Percentiles rank a stretch among this genome's conserved stretches.
These are phyloP conservation scores for Corydoras maculifer DNA, from an alignment of 2,113 vertebrate species.

Conservation along the genomic window DNA sequence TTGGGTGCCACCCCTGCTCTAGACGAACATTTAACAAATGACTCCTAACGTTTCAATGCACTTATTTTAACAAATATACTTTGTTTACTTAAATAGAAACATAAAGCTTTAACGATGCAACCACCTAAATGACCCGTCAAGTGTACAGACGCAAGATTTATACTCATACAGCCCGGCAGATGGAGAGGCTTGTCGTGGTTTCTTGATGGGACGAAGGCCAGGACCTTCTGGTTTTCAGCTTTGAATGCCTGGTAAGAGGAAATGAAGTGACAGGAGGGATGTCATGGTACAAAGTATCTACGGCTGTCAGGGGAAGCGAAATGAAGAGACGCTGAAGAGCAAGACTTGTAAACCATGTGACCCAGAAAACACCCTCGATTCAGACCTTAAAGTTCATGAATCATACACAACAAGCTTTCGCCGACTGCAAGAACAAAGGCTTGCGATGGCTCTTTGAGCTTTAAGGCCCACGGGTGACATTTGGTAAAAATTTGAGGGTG, in stretches of 20 bases:
- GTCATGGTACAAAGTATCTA: slow-evolving; percentile 9
- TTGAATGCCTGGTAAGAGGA: slow-evolving; percentile 30
- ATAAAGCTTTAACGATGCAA: slow-evolving; percentile 20
- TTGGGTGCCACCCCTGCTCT: too few species aligned
- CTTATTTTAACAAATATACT: too few species aligned
- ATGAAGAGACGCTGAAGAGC: slow-evolving; percentile 24
- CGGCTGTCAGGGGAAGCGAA: slow-evolving; percentile 26
- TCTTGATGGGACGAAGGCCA: slow-evolving; percentile 29
- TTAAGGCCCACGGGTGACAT: not conserved
- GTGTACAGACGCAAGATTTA: slow-evolving; percentile 35
- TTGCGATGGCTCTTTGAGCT: slow-evolving; percentile 17
- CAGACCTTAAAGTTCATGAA: slow-evolving; percentile 17
- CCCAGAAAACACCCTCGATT: slow-evolving; percentile 21
- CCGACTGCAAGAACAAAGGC: slow-evolving; percentile 19
- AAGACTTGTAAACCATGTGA: slow-evolving; percentile 26
- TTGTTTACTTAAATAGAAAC: not conserved
- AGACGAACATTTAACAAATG: too few species aligned
- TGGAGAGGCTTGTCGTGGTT: slow-evolving; percentile 31
- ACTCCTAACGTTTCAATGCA: too few species aligned
- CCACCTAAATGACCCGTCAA: slow-evolving; percentile 29
- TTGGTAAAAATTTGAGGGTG: not conserved
- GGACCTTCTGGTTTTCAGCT: slow-evolving; percentile 45
- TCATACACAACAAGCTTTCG: slow-evolving; percentile 10
- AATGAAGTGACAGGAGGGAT: slow-evolving; percentile 38
- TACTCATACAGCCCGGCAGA: slow-evolving; percentile 9